Conservation (phyloP, 2,797 vertebrate genomes). For the Eulemur rubriventer region DNA sequence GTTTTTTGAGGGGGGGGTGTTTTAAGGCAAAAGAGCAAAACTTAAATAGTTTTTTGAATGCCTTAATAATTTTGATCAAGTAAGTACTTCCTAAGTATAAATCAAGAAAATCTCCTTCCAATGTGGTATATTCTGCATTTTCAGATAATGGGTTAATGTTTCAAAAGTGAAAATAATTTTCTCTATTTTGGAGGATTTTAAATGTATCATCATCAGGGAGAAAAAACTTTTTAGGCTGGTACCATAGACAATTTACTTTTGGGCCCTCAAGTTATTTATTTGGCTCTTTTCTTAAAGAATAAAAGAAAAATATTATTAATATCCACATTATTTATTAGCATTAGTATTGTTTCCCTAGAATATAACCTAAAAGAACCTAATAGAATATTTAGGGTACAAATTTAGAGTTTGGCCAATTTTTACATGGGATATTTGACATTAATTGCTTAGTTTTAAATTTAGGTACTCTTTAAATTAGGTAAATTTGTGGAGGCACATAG, state of each 20-base stretch:
- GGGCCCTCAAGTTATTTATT: background rate
- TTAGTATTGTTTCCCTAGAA: background rate
- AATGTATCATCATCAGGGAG: background rate
- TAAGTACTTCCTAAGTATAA: background rate
- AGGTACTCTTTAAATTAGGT: background rate
- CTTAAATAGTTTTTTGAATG: background rate
- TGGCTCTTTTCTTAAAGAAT: background rate
- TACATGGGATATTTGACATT: background rate
- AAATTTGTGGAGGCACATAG: background rate
- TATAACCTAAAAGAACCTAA: background rate
- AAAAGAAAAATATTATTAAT: conserved; percentile 31
- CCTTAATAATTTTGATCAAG: background rate
- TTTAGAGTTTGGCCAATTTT: background rate
- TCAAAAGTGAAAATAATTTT: conserved; percentile 29
- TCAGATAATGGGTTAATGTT: conserved; percentile 13
- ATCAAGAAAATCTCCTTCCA: conserved; percentile 21
- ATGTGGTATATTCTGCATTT: background rate
- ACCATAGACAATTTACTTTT: background rate
- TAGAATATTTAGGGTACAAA: background rate
- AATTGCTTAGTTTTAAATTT: conserved; percentile 35
- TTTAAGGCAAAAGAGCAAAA: background rate
- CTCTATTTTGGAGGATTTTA: background rate
- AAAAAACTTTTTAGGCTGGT: background rate
- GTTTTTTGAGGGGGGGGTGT: background rate
- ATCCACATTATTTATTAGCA: background rate